These are phyloP conservation scores for Clytia hemisphaerica DNA, from an alignment of 30 jellyfish, hydroid and myxozoan genomes.

Conservation along the genomic window DNA sequence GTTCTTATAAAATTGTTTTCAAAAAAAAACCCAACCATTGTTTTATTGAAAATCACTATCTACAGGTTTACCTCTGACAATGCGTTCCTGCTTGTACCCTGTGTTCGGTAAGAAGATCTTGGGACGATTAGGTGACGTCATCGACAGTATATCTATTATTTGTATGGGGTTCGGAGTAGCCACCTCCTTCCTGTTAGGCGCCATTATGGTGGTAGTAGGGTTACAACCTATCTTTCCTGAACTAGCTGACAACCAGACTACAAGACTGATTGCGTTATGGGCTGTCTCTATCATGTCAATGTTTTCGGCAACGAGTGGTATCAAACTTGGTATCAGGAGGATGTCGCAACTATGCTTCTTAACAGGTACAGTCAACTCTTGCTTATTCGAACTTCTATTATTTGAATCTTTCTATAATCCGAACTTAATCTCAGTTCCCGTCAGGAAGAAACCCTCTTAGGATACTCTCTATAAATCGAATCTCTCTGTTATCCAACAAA, in stretches of 20 bases:
- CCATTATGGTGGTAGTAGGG: neutral
- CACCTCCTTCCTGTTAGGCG: conserved; percentile 1
- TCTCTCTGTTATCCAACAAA: no score
- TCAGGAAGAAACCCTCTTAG: no score
- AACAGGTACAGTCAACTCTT: no score
- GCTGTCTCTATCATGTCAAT: neutral
- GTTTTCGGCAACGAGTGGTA: neutral
- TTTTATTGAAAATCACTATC: no score
- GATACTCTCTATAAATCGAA: no score
- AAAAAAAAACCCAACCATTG: no score
- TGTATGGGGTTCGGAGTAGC: conserved; percentile 3
- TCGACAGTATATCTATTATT: neutral
- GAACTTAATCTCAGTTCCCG: no score
- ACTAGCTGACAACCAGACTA: neutral
- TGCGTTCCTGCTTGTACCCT: conserved; percentile 7
- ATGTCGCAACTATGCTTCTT: neutral
- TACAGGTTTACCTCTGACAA: conserved; percentile 10
- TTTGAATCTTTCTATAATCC: no score
- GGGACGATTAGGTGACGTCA: conserved; percentile 11
- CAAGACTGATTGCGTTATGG: neutral
- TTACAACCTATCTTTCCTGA: neutral
- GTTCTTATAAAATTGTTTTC: no score
- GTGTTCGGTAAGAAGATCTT: neutral
- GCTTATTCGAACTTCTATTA: no score
- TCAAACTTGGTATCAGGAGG: neutral